Evolutionary conservation across 1,140 invertebrate genomes (phyloP), one percentile per base, ranked within the genome.

Genomic region (Pectinophora gossypiella): DNA sequence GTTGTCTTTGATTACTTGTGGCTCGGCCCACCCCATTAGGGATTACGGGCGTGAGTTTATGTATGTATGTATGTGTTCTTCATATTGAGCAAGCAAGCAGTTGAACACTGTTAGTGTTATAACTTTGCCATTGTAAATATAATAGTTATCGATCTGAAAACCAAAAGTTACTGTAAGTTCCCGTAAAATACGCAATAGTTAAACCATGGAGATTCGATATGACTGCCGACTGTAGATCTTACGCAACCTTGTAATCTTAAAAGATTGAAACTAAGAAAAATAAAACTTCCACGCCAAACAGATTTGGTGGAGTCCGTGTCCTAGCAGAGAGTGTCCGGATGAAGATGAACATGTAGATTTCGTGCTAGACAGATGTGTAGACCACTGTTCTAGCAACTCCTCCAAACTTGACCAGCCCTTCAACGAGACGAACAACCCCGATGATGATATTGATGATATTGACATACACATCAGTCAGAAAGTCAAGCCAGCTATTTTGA

Each of bases 281-380:
- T 49, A 19, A 10, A 27, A 19, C n/a, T n/a, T n/a, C n/a, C n/a
- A n/a, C n/a, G n/a, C n/a, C n/a, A n/a, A 3, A n/a, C 62, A 92
- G 91, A 91, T 94, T 19, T 94, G 93, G 93, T 94, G 93, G 93
- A 93, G 92, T 69, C 93, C 93, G 0, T 94, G 93, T 63, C 92
- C 92, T 0, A 93, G 92, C 61, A 84, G 92, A 45, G 92, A 93
- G 78, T 94, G 93, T 76, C 93, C 93, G 2, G 92, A 93, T 63
- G 90, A 92, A 53, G 91, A 93, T 59, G 91, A 92, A 27, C 76
- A 76, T 67, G 77, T 93, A n/a, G 91, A 93, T 66, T 89, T 94
- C 57, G 90, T 92, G 4, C 81, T 94, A 22, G 91, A 92, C 59
- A 88, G 90, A 57, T 94, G 93, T 70, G 85, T 91, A 1, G 92